Percentiles rank a stretch among this genome's conserved stretches.
Evolutionary conservation across 2,888 invertebrate genomes (phyloP).

Genomic region (Platycheirus rosarum): DNA sequence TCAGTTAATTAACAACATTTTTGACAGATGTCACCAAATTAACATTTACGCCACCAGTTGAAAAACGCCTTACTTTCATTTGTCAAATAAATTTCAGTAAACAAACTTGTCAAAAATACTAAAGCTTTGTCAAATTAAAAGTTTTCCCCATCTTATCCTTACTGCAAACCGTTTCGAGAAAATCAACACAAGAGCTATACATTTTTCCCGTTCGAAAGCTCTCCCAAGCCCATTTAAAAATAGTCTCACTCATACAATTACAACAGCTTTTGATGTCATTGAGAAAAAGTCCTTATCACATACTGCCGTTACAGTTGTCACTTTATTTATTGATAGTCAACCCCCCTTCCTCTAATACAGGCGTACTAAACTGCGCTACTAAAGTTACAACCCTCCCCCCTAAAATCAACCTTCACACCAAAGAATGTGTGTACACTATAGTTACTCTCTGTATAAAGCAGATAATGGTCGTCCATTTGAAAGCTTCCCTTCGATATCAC

Average conservation of each 20-base stretch:
- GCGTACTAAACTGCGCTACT: slow-evolving; percentile 36
- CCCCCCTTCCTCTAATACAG: slow-evolving; percentile 20
- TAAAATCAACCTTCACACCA: slow-evolving; percentile 38
- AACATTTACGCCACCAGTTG: too few species aligned
- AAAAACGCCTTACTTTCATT: too few species aligned
- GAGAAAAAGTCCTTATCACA: slow-evolving; percentile 73
- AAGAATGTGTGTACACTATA: slow-evolving; percentile 30
- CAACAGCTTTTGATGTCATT: slow-evolving; percentile 50
- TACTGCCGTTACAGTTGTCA: slow-evolving; percentile 61
- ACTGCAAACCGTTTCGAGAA: slow-evolving; percentile 13
- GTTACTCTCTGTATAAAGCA: background rate
- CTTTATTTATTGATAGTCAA: slow-evolving; percentile 48
- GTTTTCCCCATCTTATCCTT: background rate
- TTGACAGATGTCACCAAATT: too few species aligned
- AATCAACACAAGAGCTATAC: background rate
- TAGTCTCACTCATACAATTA: slow-evolving; percentile 8
- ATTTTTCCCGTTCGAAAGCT: background rate
- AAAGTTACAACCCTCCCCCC: slow-evolving; percentile 43
- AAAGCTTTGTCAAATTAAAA: too few species aligned
- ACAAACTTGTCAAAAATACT: too few species aligned
- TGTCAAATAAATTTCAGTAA: too few species aligned
- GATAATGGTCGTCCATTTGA: slow-evolving; percentile 56
- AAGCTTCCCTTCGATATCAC: slow-evolving; percentile 35
- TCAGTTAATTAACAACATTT: too few species aligned
- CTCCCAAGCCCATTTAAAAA: background rate